Evolutionary conservation across 2,888 invertebrate species (phyloP).

Genomic region (Drosophila maculinotata): DNA sequence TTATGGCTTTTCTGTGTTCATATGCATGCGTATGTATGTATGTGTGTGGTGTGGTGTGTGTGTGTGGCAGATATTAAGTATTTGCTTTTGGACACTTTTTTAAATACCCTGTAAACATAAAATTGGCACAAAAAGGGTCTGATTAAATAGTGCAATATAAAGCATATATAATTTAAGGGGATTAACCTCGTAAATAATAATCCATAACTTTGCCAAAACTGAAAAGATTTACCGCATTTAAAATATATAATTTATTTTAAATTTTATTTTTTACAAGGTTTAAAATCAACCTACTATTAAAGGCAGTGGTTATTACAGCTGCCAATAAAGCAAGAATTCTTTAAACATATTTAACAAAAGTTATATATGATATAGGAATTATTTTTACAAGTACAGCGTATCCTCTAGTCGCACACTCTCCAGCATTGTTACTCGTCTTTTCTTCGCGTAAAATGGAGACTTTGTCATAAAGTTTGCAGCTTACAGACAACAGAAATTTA

Average conservation of each 20-base stretch:
- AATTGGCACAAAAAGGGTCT: not conserved
- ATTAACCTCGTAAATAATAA: too few relatives aligned
- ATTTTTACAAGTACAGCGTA: not conserved
- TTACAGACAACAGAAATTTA: slow-evolving; percentile 34
- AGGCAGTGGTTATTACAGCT: too few relatives aligned
- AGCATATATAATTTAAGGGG: not conserved
- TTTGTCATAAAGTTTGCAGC: slow-evolving; percentile 38
- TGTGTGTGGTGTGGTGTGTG: slow-evolving; percentile 9
- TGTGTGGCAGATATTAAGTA: slow-evolving; percentile 57
- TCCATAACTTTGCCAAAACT: too few relatives aligned
- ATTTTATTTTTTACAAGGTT: slow-evolving; percentile 1
- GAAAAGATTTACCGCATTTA: too few relatives aligned
- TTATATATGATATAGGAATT: too few relatives aligned
- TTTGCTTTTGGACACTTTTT: slow-evolving; percentile 50
- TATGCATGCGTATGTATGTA: slow-evolving; percentile 2
- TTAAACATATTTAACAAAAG: too few relatives aligned
- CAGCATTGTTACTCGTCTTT: not conserved
- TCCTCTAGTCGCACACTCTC: not conserved
- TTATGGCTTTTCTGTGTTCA: slow-evolving; percentile 39
- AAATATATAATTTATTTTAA: not conserved
- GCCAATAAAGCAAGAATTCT: too few relatives aligned
- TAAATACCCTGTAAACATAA: slow-evolving; percentile 10
- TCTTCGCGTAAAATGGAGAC: slow-evolving; percentile 20
- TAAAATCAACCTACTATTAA: not conserved
- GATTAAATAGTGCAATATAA: not conserved